phyloP scores from a whole-genome alignment of 2,888 invertebrate genomes.

The Watsonalla cultraria region DNA sequence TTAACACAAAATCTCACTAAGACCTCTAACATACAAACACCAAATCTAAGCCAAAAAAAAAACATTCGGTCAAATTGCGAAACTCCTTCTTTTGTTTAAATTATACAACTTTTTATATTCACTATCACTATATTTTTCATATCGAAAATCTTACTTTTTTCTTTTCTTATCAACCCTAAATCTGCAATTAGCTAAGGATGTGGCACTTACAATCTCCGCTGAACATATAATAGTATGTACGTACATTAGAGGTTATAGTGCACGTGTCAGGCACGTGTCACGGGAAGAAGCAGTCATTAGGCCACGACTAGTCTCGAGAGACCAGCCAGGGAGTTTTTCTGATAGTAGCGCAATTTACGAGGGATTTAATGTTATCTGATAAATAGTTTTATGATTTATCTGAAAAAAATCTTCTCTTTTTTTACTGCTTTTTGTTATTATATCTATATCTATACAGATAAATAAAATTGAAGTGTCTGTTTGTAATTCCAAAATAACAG shows the following conservation, averaged over 20 bases:
- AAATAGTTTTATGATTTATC: too few species aligned
- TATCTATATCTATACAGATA: too few species aligned
- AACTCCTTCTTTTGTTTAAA: too few species aligned
- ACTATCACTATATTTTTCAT: slow-evolving; percentile 6
- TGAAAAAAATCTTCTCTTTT: too few species aligned
- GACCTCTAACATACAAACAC: too few species aligned
- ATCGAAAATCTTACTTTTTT: slow-evolving; percentile 4
- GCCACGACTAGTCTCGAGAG: slow-evolving; percentile 53
- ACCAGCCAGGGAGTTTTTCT: slow-evolving; percentile 41
- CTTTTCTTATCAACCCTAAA: not conserved
- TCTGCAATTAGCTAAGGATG: slow-evolving; percentile 13
- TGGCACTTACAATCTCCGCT: slow-evolving; percentile 21
- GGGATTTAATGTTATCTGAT: not conserved
- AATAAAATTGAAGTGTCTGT: too few species aligned
- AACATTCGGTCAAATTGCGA: too few species aligned
- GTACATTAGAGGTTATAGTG: slow-evolving; percentile 50
- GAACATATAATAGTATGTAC: slow-evolving; percentile 9
- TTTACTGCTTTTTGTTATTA: too few species aligned
- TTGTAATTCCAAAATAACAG: too few species aligned
- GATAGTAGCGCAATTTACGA: not conserved
- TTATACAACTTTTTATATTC: not conserved
- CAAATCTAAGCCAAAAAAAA: too few species aligned
- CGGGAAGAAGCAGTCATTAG: slow-evolving; percentile 68
- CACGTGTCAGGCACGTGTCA: slow-evolving; percentile 68
- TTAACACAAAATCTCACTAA: too few species aligned